Conservation (phyloP, 2,888 invertebrate species). For the Mechanitis mazaeus region DNA sequence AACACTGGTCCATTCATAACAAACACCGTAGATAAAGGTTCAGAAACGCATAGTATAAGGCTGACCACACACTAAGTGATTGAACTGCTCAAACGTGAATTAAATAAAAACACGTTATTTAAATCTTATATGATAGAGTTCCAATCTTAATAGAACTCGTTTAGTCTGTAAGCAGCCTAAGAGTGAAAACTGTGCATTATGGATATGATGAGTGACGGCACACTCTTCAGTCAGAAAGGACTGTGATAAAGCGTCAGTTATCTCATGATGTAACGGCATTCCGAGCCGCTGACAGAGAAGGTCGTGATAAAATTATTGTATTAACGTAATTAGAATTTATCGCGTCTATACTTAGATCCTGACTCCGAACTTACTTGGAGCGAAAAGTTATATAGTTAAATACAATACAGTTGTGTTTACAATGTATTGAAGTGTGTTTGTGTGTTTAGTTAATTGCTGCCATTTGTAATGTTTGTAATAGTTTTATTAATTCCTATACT, state of each 20-base stretch:
- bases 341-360: conserved; percentile 18
- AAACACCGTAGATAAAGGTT: conserved; percentile 33
- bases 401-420: background rate
- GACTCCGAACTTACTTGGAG: background rate
- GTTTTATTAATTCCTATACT: too few species aligned
- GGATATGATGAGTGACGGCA: conserved; percentile 32
- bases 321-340: conserved; percentile 31
- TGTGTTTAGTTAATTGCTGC: too few species aligned
- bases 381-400: background rate
- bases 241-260: conserved; percentile 46
- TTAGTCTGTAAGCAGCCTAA: conserved; percentile 22
- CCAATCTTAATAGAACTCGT: conserved; percentile 7
- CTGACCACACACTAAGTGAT: conserved; percentile 19
- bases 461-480: too few species aligned
- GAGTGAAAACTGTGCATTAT: conserved; percentile 31
- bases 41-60: conserved; percentile 33
- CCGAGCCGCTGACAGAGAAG: conserved; percentile 33
- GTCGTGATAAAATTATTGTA: conserved; percentile 31
- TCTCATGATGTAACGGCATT: conserved; percentile 43
- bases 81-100: conserved; percentile 10
- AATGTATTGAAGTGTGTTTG: background rate
- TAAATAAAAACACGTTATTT: background rate
- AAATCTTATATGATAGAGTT: background rate
- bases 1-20: conserved; percentile 38
- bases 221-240: conserved; percentile 48